Evolutionary conservation across 2,797 vertebrate genomes (phyloP).

Genomic region (Xerus rutilus): DNA sequence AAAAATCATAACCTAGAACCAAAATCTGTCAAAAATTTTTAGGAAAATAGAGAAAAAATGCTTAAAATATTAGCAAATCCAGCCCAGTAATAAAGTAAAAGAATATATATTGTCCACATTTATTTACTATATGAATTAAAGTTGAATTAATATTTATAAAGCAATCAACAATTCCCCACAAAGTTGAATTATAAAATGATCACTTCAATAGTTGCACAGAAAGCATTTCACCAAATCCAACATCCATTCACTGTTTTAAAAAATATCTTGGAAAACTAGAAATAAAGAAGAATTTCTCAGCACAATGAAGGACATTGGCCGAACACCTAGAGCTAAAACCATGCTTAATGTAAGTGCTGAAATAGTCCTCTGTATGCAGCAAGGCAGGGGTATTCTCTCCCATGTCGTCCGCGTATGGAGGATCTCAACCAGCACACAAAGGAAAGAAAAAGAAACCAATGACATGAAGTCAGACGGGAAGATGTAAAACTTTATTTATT

Average conservation of each 20-base stretch:
- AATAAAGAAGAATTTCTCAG: neutral
- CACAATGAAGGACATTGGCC: neutral
- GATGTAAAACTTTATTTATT: neutral
- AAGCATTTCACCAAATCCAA: neutral
- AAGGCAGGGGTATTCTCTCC: neutral
- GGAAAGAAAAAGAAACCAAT: too few species aligned
- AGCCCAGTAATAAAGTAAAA: neutral
- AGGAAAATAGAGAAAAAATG: neutral
- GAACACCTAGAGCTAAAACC: too few species aligned
- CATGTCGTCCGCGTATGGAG: too few species aligned
- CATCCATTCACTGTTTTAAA: neutral
- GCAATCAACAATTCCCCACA: neutral
- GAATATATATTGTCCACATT: neutral
- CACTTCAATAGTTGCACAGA: neutral
- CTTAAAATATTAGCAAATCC: neutral
- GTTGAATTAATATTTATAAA: neutral
- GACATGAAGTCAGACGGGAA: neutral
- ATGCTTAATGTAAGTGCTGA: neutral
- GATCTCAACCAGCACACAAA: neutral
- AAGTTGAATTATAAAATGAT: neutral
- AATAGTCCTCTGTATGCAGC: rapidly evolving
- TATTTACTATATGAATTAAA: neutral
- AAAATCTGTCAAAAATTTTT: neutral
- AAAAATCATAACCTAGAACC: neutral
- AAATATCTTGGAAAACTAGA: neutral